These are phyloP conservation scores for Anas platyrhynchos DNA, from an alignment of 2,113 vertebrate species.

Conservation along the genomic window DNA sequence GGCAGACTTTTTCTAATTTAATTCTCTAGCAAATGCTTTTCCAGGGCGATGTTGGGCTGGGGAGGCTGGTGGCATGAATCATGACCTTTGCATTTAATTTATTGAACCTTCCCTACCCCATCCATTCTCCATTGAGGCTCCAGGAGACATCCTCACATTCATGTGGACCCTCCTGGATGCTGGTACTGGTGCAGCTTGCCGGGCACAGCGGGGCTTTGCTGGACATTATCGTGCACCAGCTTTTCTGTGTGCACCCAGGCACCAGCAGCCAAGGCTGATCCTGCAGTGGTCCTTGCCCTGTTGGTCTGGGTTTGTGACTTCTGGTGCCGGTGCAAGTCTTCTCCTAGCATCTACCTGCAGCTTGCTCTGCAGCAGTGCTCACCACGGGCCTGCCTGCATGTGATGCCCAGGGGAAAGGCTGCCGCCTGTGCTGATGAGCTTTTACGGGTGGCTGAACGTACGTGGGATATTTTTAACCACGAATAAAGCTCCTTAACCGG, in stretches of 20 bases:
- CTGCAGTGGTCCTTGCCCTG: neutral
- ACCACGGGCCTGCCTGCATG: neutral
- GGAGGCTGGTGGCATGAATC: neutral
- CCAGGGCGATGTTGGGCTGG: neutral
- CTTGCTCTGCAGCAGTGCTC: neutral
- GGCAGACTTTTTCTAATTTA: neutral
- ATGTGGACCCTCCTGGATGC: neutral
- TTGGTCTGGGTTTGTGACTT: neutral
- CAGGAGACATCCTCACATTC: neutral
- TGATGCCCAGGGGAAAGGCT: neutral
- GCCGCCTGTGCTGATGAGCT: neutral
- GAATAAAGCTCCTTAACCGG: neutral
- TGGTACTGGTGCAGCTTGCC: neutral
- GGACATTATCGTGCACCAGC: neutral
- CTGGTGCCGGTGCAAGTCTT: fast-evolving
- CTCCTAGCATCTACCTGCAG: neutral
- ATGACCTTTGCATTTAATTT: neutral
- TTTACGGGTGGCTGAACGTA: neutral
- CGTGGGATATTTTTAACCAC: neutral
- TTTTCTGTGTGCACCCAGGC: neutral
- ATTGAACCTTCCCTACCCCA: fast-evolving
- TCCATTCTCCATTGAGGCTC: neutral
- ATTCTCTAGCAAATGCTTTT: neutral
- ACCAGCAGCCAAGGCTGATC: neutral
- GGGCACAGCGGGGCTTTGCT: neutral